Conservation (phyloP, 2,888 invertebrate species). For the Nasonia oneida region DNA sequence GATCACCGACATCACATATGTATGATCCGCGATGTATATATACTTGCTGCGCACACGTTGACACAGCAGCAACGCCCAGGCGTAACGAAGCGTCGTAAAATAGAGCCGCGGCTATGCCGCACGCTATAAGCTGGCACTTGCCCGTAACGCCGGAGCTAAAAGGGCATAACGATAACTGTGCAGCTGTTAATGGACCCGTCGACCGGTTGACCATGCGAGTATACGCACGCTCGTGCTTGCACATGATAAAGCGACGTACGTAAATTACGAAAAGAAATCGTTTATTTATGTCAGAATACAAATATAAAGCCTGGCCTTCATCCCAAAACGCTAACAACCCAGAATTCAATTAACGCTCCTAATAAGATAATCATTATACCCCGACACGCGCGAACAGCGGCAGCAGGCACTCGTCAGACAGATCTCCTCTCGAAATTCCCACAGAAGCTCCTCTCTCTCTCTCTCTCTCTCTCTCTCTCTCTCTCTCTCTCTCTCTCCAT, state of each 20-base stretch:
- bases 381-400: neutral
- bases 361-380: slow-evolving; percentile 55
- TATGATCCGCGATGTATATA: neutral
- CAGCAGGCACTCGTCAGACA: neutral
- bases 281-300: neutral
- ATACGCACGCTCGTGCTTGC: neutral
- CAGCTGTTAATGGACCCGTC: slow-evolving; percentile 59
- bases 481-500: neutral
- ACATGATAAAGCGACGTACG: neutral
- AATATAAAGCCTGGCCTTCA: neutral
- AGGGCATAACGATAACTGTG: slow-evolving; percentile 59
- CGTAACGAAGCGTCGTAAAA: slow-evolving; percentile 58
- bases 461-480: too few relatives aligned
- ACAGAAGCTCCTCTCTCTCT: neutral
- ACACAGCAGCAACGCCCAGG: neutral
- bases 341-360: slow-evolving; percentile 40
- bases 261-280: neutral
- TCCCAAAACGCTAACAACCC: neutral
- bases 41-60: neutral
- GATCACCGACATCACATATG: neutral
- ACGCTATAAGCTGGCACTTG: neutral
- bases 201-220: slow-evolving; percentile 36
- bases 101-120: neutral
- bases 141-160: slow-evolving; percentile 53
- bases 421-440: neutral